Conservation (phyloP, 2,797 vertebrate genomes). For the Leptodactylus fallax region DNA sequence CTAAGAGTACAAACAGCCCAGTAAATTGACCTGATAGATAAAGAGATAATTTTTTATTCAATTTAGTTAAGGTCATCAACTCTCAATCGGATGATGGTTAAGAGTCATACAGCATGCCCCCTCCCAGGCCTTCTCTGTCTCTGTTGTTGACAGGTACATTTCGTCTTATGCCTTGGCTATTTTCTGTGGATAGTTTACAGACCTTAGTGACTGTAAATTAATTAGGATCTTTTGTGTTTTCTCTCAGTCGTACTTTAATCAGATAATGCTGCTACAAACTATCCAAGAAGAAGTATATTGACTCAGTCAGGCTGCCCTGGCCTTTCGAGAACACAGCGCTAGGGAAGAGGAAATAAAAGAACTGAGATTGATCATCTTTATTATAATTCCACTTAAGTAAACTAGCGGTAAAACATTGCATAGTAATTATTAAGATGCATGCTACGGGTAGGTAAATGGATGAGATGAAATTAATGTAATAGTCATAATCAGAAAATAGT, state of each 20-base stretch:
- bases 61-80: constrained; percentile 62
- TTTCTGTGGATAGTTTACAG: constrained; percentile 64
- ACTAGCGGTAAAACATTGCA: constrained; percentile 11
- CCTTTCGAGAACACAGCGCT: constrained; percentile 69
- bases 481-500: constrained; percentile 12
- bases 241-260: constrained; percentile 66
- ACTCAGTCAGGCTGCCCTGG: constrained; percentile 75
- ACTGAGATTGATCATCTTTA: constrained; percentile 75
- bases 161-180: constrained; percentile 60
- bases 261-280: constrained; percentile 74
- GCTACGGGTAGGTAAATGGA: neutral
- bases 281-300: constrained; percentile 72
- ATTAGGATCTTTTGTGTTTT: constrained; percentile 68
- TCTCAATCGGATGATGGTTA: constrained; percentile 15
- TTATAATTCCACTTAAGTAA: constrained; percentile 61
- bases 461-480: neutral
- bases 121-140: neutral
- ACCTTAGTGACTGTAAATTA: constrained; percentile 70
- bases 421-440: constrained; percentile 5
- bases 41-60: constrained; percentile 63
- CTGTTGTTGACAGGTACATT: constrained; percentile 49
- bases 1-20: neutral
- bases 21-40: constrained; percentile 27
- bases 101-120: constrained; percentile 11
- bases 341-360: constrained; percentile 71